These are phyloP conservation scores for Crossaster papposus DNA, from an alignment of 53 echinoderm and acorn worm species.

Conservation along the genomic window DNA sequence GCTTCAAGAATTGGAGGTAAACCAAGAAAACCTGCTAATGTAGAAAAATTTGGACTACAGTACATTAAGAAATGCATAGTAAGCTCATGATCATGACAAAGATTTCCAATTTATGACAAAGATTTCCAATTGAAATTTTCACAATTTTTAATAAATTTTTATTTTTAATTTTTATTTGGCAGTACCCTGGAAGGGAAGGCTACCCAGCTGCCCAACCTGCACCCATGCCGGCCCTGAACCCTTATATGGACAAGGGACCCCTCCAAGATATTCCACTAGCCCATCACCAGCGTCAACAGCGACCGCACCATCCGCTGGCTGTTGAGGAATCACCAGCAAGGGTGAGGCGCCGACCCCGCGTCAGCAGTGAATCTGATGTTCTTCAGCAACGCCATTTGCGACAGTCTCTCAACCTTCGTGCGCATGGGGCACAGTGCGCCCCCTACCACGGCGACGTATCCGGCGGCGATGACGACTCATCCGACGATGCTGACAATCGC, in stretches of 20 bases:
- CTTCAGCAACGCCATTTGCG: slow-evolving; percentile 21
- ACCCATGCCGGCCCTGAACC: background rate
- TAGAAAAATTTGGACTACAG: too few species aligned
- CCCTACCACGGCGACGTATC: slow-evolving; percentile 43
- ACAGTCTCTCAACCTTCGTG: background rate
- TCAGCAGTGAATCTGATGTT: slow-evolving; percentile 34
- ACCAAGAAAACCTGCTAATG: background rate
- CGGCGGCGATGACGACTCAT: slow-evolving; percentile 8
- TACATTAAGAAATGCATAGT: too few species aligned
- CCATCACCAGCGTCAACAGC: background rate
- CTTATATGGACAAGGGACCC: background rate
- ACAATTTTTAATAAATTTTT: background rate
- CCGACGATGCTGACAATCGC: slow-evolving; percentile 4
- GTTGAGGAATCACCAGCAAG: background rate
- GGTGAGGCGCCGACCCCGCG: background rate
- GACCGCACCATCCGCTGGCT: background rate
- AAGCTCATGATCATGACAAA: too few species aligned
- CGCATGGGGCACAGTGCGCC: background rate
- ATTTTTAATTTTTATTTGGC: background rate
- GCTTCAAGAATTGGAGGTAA: slow-evolving; percentile 42
- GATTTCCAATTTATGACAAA: too few species aligned
- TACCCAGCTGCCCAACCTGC: background rate
- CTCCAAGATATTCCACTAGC: background rate
- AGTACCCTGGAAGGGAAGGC: background rate
- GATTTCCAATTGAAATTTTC: too few species aligned